phyloP scores from a whole-genome alignment of 2,888 invertebrate species.

The Cataglyphis cursor region DNA sequence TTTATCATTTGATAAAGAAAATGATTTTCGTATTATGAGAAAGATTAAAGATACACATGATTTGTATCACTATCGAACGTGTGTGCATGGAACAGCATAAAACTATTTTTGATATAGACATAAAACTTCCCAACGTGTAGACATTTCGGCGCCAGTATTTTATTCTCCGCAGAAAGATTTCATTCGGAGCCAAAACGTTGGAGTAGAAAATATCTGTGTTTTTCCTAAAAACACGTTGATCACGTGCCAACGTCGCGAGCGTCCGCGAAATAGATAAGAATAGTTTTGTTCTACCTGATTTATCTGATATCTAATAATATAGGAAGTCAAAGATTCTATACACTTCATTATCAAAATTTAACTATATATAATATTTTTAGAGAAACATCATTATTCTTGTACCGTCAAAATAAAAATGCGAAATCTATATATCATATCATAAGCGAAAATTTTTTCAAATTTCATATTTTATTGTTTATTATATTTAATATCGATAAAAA shows the following conservation, averaged over 20 bases:
- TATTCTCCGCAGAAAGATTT: conserved; percentile 40
- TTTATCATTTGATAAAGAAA: conserved; percentile 3
- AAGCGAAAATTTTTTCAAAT: neutral
- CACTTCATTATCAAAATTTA: neutral
- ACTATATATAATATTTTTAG: neutral
- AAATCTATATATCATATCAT: neutral
- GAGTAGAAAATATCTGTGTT: conserved; percentile 48
- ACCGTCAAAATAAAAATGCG: neutral
- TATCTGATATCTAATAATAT: conserved; percentile 25
- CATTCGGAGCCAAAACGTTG: conserved; percentile 47
- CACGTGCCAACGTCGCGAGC: conserved; percentile 46
- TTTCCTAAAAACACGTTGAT: conserved; percentile 53
- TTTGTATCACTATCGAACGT: conserved; percentile 39
- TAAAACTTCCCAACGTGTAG: conserved; percentile 53
- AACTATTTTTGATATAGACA: conserved; percentile 53
- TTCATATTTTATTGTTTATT: neutral
- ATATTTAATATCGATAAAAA: neutral
- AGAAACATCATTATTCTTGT: neutral
- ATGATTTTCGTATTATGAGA: neutral
- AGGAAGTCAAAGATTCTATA: neutral
- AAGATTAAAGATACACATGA: conserved; percentile 4
- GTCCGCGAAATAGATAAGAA: conserved; percentile 47
- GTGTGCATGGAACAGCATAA: conserved; percentile 4
- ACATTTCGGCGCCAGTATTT: conserved; percentile 55
- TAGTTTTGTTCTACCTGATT: conserved; percentile 18